Base-by-base conservation (phyloP, 1,140 invertebrate species). In the Pseudomyrmex flavicornis region DNA sequence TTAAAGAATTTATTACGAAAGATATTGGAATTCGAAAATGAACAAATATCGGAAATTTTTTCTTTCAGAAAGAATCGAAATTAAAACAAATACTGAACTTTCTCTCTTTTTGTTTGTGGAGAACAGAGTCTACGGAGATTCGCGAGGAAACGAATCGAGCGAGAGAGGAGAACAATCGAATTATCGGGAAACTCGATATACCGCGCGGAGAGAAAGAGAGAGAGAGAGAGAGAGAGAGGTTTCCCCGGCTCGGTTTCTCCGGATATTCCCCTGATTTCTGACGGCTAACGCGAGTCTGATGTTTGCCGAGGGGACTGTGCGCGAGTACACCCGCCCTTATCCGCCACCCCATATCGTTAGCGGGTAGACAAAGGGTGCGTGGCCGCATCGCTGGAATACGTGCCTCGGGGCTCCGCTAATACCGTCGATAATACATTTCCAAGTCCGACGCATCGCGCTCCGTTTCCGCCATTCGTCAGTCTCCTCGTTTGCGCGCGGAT, bases 401-500 rank as follows among this genome's bases (percentile, higher is more conserved):
- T 87, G 48, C 69, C 84, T 72, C 79, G 58, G 76, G 87, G 82
- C 86, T 75, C 85, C 88, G 86, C 89, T 91, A 92, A 92, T 92
- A 90, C 91, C 58, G 73, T 79, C 90, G 90, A 92, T 92, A 91
- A 92, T 91, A 91, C 88, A 91, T 92, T 91, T 89, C 86, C 70
- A 63, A 66, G 76, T 75, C 58, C 56, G 69, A 26, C 68, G 26
- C 56, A 62, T 66, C 79, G 61, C 56, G 26, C 5, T 35, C 63
- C 59, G 77, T 83, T 86, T 83, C 82, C 68, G 59, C 46, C 54
- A 44, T 58, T n/a, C 15, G 48, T 54, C 58, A 13, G 54, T 35
- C 50, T 48, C 76, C 35, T 79, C 61, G 46, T 72, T 84, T 56
- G 17, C 66, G 50, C 50, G 50, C 50, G 15, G 56, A 65, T 54